These are phyloP conservation scores for Gastrophysa polygoni DNA, from an alignment of 2,888 invertebrate genomes.

Conservation along the genomic window DNA sequence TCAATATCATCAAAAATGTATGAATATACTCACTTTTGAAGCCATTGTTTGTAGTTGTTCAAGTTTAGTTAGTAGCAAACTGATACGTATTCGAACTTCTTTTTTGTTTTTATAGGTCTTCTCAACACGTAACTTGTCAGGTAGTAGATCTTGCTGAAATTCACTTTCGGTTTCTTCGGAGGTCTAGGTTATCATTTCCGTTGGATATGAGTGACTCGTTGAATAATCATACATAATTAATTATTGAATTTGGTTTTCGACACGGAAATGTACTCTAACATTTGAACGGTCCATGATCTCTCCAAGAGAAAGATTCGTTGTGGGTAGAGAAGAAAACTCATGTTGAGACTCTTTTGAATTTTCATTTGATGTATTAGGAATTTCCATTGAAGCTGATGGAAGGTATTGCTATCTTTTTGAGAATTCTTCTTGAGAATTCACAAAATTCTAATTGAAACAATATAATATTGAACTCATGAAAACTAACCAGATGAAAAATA, in stretches of 20 bases:
- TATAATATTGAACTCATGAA: too few relatives aligned
- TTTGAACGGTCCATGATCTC: too few relatives aligned
- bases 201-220: background rate
- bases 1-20: background rate
- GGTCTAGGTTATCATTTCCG: conserved; percentile 50
- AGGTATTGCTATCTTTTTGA: too few relatives aligned
- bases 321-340: too few relatives aligned
- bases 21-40: conserved; percentile 45
- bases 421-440: too few relatives aligned
- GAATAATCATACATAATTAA: background rate
- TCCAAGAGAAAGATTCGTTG: too few relatives aligned
- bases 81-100: conserved; percentile 40
- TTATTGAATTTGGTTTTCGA: background rate
- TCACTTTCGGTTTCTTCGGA: conserved; percentile 54
- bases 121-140: conserved; percentile 26
- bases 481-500: too few relatives aligned
- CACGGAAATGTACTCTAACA: background rate
- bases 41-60: conserved; percentile 47
- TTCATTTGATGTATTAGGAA: background rate
- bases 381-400: background rate
- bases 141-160: conserved; percentile 38
- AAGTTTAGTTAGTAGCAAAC: conserved; percentile 38
- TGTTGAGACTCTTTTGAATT: too few relatives aligned
- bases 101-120: conserved; percentile 42
- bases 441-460: too few relatives aligned